Percentiles rank a stretch among this genome's conserved stretches.
These are phyloP conservation scores for Hoplostethus mediterraneus DNA, from an alignment of 2,797 vertebrate genomes.

Conservation along the genomic window DNA sequence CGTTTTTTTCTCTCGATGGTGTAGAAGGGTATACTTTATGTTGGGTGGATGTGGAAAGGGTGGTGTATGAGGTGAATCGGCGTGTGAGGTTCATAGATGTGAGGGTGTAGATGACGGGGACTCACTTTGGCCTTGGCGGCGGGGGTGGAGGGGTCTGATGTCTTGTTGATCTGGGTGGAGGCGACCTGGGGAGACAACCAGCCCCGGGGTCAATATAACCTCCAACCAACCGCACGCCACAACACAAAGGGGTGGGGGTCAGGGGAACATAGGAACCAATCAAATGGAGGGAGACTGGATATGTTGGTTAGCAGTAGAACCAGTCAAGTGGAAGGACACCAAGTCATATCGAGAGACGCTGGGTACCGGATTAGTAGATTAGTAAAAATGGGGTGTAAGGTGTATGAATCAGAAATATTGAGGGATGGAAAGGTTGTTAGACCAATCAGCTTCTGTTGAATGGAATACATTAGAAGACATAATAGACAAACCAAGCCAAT, in stretches of 20 bases:
- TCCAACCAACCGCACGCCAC: slow-evolving; percentile 60
- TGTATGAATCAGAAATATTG: neutral
- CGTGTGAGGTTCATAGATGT: slow-evolving; percentile 38
- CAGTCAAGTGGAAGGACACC: neutral
- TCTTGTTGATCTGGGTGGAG: slow-evolving; percentile 83
- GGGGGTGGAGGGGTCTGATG: slow-evolving; percentile 79
- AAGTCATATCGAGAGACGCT: neutral
- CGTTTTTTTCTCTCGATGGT: neutral
- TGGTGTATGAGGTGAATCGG: slow-evolving; percentile 4
- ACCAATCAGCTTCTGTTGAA: neutral
- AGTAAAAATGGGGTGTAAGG: neutral
- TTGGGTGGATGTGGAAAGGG: slow-evolving; percentile 9
- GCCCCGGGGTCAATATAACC: slow-evolving; percentile 75
- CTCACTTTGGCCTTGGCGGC: slow-evolving; percentile 86
- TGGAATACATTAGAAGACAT: slow-evolving; percentile 18
- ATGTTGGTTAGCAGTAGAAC: slow-evolving; percentile 8
- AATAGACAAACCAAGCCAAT: slow-evolving; percentile 11
- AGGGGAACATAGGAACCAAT: slow-evolving; percentile 5
- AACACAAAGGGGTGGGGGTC: slow-evolving; percentile 32
- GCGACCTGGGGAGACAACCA: slow-evolving; percentile 84
- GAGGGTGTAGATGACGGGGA: slow-evolving; percentile 66
- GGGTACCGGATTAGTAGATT: neutral
- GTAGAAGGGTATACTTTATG: slow-evolving; percentile 11
- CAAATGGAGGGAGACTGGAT: slow-evolving; percentile 9
- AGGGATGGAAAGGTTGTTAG: slow-evolving; percentile 18